Evolutionary conservation across 2,888 invertebrate genomes (phyloP).

Genomic region (Philereme vetulata): DNA sequence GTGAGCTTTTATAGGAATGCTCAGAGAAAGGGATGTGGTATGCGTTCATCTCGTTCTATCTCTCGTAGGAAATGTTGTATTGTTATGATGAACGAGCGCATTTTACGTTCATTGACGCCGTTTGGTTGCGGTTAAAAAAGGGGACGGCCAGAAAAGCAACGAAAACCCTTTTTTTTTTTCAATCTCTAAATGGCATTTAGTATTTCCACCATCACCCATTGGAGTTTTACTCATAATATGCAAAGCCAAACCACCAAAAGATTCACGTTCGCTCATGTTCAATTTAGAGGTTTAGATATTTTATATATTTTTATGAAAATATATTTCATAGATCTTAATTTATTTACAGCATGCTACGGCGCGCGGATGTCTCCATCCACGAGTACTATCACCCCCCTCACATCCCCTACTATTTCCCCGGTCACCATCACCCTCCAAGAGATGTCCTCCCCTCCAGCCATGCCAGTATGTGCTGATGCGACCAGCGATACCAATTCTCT

Average conservation of each 20-base stretch:
- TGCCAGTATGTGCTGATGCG: constrained; percentile 60
- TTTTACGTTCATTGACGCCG: not conserved
- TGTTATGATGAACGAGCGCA: not conserved
- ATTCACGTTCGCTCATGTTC: no score
- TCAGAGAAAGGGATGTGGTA: constrained; percentile 46
- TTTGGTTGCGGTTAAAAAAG: not conserved
- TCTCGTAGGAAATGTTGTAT: not conserved
- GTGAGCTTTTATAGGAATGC: constrained; percentile 58
- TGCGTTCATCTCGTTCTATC: constrained; percentile 41
- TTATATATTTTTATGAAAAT: no score
- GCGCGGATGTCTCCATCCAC: constrained; percentile 49
- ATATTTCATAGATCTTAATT: not conserved
- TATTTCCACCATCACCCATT: no score
- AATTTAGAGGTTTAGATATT: no score
- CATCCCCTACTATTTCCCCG: constrained; percentile 43
- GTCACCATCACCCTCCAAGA: constrained; percentile 55
- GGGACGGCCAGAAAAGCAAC: no score
- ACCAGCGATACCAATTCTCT: constrained; percentile 55
- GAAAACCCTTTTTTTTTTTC: no score
- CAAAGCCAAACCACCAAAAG: no score
- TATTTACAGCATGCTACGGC: constrained; percentile 55
- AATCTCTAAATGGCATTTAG: no score
- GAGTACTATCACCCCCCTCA: constrained; percentile 42
- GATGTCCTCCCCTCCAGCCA: constrained; percentile 46
- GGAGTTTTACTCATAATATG: no score